Evolutionary conservation across 2,797 vertebrate genomes (phyloP), one percentile per base, ranked within the genome.

Genomic region (Myripristis murdjan): DNA sequence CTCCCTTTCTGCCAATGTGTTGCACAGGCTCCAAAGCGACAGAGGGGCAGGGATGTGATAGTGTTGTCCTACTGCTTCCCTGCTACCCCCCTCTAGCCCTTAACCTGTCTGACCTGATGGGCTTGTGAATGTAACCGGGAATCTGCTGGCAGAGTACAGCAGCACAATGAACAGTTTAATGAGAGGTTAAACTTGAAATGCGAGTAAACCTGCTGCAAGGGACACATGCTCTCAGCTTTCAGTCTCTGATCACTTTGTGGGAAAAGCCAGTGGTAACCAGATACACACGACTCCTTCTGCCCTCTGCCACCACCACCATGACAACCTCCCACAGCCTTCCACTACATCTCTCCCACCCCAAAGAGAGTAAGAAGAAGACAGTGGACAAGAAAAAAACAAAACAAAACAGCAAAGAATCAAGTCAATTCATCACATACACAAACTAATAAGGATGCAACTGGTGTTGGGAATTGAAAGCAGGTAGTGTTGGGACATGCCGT

Each of bases 141-240:
- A 91, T 93, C 72, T 60, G 64, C 87, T 81, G 91, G 89, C 87
- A 86, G 87, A 91, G 77, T 8, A 48, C n/a, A n/a, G 64, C 56
- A 84, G 84, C 85, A 94, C 91, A 93, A 96, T 93, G 94, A 93
- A 92, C 91, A 94, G 93, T 95, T 95, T 95, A 94, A 95, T 93
- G 92, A 87, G 81, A 90, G 31, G 75, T 92, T 92, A 92, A 94
- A 93, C 91, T 93, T 91, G 94, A 95, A 96, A 95, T 0, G 84
- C 57, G 65, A 94, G 93, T 91, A 92, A 95, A 95, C 87, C 90
- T 87, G 93, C 93, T 94, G 92, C 89, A 39, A 93, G 93, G 90
- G 92, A 94, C 87, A 87, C 87, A 91, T 55, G 84, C 83, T 91
- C 94, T 96, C 92, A 90, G 91, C 91, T 95, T 95, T 95, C 91